A percentile compares a stretch with the other conserved stretches of the same genome.
phyloP scores from a whole-genome alignment of 2,797 vertebrate genomes.

The Erethizon dorsatum region DNA sequence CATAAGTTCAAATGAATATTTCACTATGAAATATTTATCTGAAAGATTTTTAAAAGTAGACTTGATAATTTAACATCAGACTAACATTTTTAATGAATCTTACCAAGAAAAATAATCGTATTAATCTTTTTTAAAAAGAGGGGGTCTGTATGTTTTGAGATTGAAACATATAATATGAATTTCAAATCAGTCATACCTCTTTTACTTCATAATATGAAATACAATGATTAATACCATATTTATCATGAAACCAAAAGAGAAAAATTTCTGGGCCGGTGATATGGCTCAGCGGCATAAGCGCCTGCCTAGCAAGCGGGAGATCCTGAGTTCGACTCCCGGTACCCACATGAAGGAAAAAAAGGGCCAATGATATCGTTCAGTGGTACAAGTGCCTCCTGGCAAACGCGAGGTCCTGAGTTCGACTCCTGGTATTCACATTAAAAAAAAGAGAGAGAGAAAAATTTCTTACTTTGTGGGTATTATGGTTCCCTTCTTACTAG shows the following conservation, averaged over 20 bases:
- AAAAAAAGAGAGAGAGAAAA: neutral
- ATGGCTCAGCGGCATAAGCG: no score
- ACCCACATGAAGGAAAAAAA: no score
- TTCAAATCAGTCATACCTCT: slow-evolving; percentile 45
- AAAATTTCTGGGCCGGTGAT: neutral
- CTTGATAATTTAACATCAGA: slow-evolving; percentile 44
- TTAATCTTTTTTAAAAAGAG: neutral
- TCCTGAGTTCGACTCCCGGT: no score
- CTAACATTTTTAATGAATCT: neutral
- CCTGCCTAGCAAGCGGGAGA: no score
- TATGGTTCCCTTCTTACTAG: slow-evolving; percentile 29
- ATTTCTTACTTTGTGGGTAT: neutral
- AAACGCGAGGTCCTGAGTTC: no score
- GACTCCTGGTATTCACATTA: no score
- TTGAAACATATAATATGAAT: neutral
- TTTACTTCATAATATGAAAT: slow-evolving; percentile 57
- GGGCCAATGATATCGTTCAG: no score
- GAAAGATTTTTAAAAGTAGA: slow-evolving; percentile 52
- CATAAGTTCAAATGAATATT: slow-evolving; percentile 35
- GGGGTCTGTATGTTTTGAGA: neutral
- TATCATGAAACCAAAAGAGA: slow-evolving; percentile 47
- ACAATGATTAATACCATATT: neutral
- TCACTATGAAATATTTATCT: slow-evolving; percentile 44
- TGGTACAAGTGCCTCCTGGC: no score
- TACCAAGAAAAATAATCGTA: slow-evolving; percentile 14